Conservation (phyloP, 2,113 vertebrate species). For the Calcarius ornatus region DNA sequence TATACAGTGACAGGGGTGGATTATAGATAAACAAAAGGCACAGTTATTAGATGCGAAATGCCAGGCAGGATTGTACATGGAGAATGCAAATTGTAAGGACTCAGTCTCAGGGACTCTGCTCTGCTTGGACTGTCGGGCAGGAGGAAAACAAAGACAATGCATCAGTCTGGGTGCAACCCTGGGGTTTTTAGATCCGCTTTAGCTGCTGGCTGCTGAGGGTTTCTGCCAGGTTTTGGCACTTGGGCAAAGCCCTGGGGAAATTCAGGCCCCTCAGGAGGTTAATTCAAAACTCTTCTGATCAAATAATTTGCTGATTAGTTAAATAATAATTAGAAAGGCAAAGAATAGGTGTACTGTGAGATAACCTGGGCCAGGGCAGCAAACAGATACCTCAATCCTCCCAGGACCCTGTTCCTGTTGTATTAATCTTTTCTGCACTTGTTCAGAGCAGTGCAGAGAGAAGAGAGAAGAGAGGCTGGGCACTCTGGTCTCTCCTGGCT, state of each 20-base stretch:
- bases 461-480: neutral
- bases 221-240: neutral
- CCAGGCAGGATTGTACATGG: neutral
- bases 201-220: neutral
- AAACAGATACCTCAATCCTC: neutral
- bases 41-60: slow-evolving; percentile 19
- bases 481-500: too few relatives aligned
- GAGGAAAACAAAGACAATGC: neutral
- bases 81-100: slow-evolving; percentile 55
- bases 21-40: slow-evolving; percentile 65
- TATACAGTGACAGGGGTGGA: slow-evolving; percentile 58
- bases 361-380: neutral
- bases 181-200: neutral
- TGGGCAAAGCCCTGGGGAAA: neutral
- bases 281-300: neutral
- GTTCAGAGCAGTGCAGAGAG: neutral
- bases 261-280: neutral
- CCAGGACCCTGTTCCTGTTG: neutral
- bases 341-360: neutral
- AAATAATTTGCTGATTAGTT: neutral
- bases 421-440: neutral
- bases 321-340: neutral
- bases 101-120: neutral
- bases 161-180: neutral
- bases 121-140: neutral